Conservation (phyloP, 2,113 vertebrate species). For the Nibea coibor region DNA sequence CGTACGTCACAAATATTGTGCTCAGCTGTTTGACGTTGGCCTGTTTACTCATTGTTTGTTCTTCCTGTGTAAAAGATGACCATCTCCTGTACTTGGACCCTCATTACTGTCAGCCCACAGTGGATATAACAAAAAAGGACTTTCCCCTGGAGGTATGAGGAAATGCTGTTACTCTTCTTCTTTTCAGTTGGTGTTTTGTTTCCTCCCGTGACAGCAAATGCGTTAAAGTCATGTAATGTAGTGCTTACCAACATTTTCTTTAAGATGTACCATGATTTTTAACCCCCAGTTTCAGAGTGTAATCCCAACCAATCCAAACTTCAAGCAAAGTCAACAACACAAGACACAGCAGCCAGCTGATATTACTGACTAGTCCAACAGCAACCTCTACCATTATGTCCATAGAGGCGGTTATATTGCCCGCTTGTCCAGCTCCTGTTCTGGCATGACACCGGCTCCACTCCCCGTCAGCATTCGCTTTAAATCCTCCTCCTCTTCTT, state of each 20-base stretch:
- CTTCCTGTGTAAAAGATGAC: constrained; percentile 82
- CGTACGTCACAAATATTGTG: neutral
- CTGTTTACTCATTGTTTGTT: neutral
- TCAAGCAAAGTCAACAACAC: no score
- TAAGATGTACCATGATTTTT: neutral
- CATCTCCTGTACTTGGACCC: constrained; percentile 92
- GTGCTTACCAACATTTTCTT: neutral
- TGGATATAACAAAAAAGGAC: constrained; percentile 83
- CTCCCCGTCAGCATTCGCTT: no score
- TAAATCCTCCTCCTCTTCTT: no score
- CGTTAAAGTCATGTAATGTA: neutral
- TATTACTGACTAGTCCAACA: no score
- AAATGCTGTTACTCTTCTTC: constrained; percentile 8
- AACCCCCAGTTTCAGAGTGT: neutral
- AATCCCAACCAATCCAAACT: no score
- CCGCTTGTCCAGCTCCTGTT: no score
- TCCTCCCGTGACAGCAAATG: neutral
- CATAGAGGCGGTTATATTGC: no score
- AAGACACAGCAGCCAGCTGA: no score
- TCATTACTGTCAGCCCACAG: constrained; percentile 91
- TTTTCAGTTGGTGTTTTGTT: constrained; percentile 7
- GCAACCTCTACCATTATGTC: no score
- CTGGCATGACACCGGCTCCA: no score
- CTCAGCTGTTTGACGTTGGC: neutral
- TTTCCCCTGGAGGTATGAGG: constrained; percentile 88